These are phyloP conservation scores for Zosterops borbonicus DNA, from an alignment of 2,113 vertebrate genomes.

Conservation along the genomic window DNA sequence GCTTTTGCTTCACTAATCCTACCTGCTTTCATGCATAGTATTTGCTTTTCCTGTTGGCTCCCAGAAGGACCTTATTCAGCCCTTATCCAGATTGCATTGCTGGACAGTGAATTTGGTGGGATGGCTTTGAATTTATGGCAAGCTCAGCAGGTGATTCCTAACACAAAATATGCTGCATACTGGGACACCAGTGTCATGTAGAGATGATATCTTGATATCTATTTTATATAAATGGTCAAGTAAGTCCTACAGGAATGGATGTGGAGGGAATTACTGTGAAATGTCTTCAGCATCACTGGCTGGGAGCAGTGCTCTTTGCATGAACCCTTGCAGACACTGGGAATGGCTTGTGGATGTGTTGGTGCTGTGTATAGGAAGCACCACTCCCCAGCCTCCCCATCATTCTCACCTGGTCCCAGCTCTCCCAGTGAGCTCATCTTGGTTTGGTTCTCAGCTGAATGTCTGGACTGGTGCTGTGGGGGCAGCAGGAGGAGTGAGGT, in stretches of 20 bases:
- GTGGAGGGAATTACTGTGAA: neutral
- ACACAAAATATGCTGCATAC: neutral
- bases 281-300: neutral
- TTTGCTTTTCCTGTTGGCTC: neutral
- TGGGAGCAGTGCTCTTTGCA: neutral
- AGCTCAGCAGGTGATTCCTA: neutral
- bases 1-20: neutral
- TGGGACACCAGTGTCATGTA: neutral
- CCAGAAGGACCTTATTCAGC: neutral
- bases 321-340: neutral
- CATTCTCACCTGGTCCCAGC: neutral
- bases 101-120: neutral
- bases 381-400: neutral
- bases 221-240: neutral
- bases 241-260: neutral
- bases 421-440: neutral
- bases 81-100: neutral
- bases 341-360: accelerated
- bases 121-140: neutral
- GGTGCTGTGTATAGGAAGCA: neutral
- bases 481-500: neutral
- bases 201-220: neutral
- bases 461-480: neutral
- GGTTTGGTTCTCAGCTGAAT: neutral
- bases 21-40: neutral